Evolutionary conservation across 1,140 invertebrate genomes (phyloP), one percentile per base, ranked within the genome.

Genomic region (Maniola jurtina): DNA sequence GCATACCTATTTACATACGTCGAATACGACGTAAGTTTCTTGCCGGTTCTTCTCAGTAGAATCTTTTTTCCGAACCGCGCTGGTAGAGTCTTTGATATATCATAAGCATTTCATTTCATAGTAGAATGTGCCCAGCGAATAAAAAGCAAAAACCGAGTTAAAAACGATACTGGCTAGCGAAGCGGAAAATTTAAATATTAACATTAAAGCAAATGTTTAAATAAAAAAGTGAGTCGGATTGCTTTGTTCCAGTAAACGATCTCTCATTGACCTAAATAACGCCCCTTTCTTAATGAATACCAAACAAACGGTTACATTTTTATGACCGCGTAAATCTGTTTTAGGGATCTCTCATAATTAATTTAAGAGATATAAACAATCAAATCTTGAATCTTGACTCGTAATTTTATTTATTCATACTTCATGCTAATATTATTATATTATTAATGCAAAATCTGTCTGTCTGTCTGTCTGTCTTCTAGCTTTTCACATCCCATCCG

Each of bases 221-320:
- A 55, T 64, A 35, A 66, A 67, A 71, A 64, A 60, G 48, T 48
- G 45, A 50, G 52, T 40, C 61, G 56, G 55, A 55, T 35, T 54
- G 61, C 54, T 63, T 67, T 67, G 61, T 61, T 67, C 16, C 42
- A 55, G 48, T 52, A 52, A 52, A 52, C 62, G 52, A 64, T 54
- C 40, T 61, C 61, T 35, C 36, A 64, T 60, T 61, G 65, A 56
- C 63, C 68, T 61, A 70, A 16, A 70, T 66, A 62, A 52, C 52
- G 35, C 54, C 33, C 64, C 59, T 66, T 59, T 66, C 63, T 70
- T 66, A 70, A 70, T 70, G 68, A 70, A 70, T 66, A 70, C 7
- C 64, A 65, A 65, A 70, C 68, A 64, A 71, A 67, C 61, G 48
- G 55, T 71, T 60, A 60, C 59, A 48, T 63, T 71, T 67, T 66